Evolutionary conservation across 2,888 invertebrate species (phyloP).

Genomic region (Pyrocoelia pectoralis): DNA sequence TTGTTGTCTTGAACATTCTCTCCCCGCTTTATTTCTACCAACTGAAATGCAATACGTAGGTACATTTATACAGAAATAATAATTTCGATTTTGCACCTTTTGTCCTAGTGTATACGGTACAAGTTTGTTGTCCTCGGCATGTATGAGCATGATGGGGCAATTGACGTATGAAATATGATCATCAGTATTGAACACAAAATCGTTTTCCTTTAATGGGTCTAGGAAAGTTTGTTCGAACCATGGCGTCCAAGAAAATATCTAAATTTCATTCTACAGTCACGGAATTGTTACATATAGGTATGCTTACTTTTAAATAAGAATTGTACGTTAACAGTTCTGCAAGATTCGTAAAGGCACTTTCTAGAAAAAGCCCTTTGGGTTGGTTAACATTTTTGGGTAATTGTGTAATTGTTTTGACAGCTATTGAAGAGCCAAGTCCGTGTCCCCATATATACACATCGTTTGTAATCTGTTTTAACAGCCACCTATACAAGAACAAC

Average conservation of each 20-base stretch:
- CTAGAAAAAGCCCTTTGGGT: constrained; percentile 51
- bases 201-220: constrained; percentile 75
- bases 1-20: constrained; percentile 72
- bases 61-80: no score
- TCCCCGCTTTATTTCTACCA: constrained; percentile 52
- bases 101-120: constrained; percentile 50
- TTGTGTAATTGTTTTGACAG: constrained; percentile 45
- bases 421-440: constrained; percentile 53
- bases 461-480: constrained; percentile 44
- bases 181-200: constrained; percentile 81
- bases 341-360: constrained; percentile 52
- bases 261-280: no score
- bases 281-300: no score
- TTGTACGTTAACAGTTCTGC: constrained; percentile 41
- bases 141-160: constrained; percentile 76
- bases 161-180: constrained; percentile 69
- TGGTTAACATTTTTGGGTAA: constrained; percentile 36
- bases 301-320: not conserved
- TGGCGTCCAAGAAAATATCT: constrained; percentile 84
- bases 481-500: constrained; percentile 52
- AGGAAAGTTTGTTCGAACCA: constrained; percentile 83
- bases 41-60: not conserved
- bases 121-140: constrained; percentile 52
- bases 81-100: constrained; percentile 42
- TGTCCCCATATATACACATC: constrained; percentile 55